Evolutionary conservation across 2,888 invertebrate genomes (phyloP), one percentile per base, ranked within the genome.

Genomic region (Spisula solida): DNA sequence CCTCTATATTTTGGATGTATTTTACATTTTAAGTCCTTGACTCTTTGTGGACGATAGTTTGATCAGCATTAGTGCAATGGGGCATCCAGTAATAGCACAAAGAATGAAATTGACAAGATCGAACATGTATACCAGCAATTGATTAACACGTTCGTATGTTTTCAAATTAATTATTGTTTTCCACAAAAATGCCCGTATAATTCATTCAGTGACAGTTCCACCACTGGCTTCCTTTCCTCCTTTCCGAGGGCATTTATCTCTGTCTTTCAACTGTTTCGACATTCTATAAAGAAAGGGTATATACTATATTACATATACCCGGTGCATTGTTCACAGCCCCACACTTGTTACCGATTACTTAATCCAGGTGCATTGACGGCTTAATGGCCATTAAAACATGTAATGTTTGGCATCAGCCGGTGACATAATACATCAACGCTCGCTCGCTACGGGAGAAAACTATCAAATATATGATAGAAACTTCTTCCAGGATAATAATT

Each of bases 351-450:
- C 34, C 5, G 14, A 75, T 75, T 75, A 75, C 31, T 75, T 75
- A 75, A 75, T 75, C 75, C 75, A 75, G 75, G 75, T 75, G 75
- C 75, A 75, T 31, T 75, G 75, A 34, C 75, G 31, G 29, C 31
- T 75, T 75, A 75, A 75, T 75, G 75, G 75, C 75, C 75, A 75
- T 75, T 75, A 34, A 31, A 75, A 25, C 75, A 75, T 34, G 31
- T 8, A 75, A 31, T 75, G 75, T 75, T 70, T 75, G 75, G 75
- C 75, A 75, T 75, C 75, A 75, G 29, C 14, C 29, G 29, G 31
- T 75, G 75, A 75, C 75, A 75, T 31, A 75, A 75, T 75, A 75
- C 75, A 75, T 75, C 75, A 75, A 75, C 75, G 75, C 16, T 25
- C 16, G 18, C 25, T 31, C 75, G 31, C 75, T 18, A 75, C 75